Evolutionary conservation across 1,140 invertebrate species (phyloP).

Genomic region (Zaprionus ornatus): DNA sequence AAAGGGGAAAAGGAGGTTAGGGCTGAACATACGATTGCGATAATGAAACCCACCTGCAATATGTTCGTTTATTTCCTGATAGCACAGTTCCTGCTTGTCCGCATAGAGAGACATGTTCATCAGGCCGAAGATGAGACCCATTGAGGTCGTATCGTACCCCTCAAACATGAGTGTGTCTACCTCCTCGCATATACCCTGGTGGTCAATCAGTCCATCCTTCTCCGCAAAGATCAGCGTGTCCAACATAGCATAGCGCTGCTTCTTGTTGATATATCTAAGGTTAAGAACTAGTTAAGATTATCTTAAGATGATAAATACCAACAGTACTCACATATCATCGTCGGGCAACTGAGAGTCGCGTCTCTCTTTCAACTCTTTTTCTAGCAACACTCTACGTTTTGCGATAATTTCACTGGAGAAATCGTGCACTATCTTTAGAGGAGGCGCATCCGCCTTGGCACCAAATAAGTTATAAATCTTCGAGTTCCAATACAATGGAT

Average conservation of each 20-base stretch:
- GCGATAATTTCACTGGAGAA: constrained; percentile 77
- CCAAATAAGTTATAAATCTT: constrained; percentile 58
- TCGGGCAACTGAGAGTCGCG: constrained; percentile 14
- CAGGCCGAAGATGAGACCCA: constrained; percentile 86
- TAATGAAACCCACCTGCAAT: constrained; percentile 42
- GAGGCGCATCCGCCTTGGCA: constrained; percentile 39
- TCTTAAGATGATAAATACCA: neutral
- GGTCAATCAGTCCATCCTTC: constrained; percentile 84
- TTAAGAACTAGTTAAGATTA: neutral
- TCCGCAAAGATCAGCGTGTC: constrained; percentile 89
- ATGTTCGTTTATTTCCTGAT: constrained; percentile 78
- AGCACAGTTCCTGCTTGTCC: constrained; percentile 87
- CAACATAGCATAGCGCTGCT: constrained; percentile 89
- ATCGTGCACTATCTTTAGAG: constrained; percentile 55
- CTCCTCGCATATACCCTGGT: constrained; percentile 91
- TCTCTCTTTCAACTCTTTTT: constrained; percentile 23
- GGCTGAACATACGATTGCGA: neutral
- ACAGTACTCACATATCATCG: constrained; percentile 48
- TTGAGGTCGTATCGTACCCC: constrained; percentile 90
- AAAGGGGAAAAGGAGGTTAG: neutral
- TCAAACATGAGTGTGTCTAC: constrained; percentile 93
- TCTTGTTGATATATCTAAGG: constrained; percentile 62
- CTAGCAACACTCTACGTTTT: constrained; percentile 55
- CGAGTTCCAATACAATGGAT: constrained; percentile 60
- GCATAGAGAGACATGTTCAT: constrained; percentile 86